Evolutionary conservation across 2,797 vertebrate genomes (phyloP), one percentile per base, ranked within the genome.

Genomic region (Galagoides demidoff): DNA sequence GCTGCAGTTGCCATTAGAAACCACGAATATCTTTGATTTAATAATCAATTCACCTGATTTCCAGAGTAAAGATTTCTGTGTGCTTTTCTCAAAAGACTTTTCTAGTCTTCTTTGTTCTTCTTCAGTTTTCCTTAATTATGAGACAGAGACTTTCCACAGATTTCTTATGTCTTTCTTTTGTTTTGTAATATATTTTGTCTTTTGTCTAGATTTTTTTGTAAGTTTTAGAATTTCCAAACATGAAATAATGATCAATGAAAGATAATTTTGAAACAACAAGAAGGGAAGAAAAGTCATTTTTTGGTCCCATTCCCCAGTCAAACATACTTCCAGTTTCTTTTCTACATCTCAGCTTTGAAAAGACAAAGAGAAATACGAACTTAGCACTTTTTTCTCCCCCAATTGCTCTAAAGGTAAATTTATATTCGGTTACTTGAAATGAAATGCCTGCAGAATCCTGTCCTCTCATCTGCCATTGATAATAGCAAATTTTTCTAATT

Each of bases 171-270:
- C 43, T 88, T 81, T 94, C 1, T 89, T 66, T 93, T 71, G 34
- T n/a, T 22, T 66, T 71, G 6, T 37, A 94, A 76, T 27, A 52
- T 14, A 52, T 52, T 52, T 52, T 52, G 49, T 16, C 49, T 59
- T 59, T 59, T 59, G 57, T 59, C 23, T 25, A 59, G 9, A 90
- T 76, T 85, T n/a, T 66, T 85, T 85, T 89, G 84, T 85, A 83
- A 68, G 27, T 95, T 93, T 94, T 78, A 77, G 45, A 55, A 88
- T 85, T 96, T 93, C 39, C 34, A 23, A 91, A 43, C 64, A 31
- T 70, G 39, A 96, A 96, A 89, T 81, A 78, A 89, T 86, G 52
- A 11, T 85, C 34, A 84, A 63, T 78, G 66, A 64, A 85, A 94
- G 59, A 61, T 93, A 91, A 89, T 63, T 55, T 83, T 19, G 37